Evolutionary conservation across 2,888 invertebrate genomes (phyloP).

Genomic region (Neoitamus cyanurus): DNA sequence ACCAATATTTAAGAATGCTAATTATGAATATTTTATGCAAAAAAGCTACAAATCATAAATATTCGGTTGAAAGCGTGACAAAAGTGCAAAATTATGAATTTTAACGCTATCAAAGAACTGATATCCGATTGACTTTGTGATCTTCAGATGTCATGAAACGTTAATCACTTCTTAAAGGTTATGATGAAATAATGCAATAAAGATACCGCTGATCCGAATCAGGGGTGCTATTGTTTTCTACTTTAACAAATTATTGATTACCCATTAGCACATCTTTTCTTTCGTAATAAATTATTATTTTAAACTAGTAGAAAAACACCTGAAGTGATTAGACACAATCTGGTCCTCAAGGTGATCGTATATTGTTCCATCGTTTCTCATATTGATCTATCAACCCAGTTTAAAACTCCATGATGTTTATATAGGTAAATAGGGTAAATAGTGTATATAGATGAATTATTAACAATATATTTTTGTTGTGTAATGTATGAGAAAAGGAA

Average conservation of each 20-base stretch:
- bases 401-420: no score
- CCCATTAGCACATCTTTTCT: not conserved
- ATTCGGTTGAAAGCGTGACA: not conserved
- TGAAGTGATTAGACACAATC: not conserved
- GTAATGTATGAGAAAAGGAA: no score
- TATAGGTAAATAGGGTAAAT: no score
- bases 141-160: not conserved
- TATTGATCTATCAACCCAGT: no score
- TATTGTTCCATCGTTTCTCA: no score
- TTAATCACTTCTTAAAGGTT: not conserved
- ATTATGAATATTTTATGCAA: not conserved
- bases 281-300: not conserved
- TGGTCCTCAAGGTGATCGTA: no score
- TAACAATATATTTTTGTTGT: no score
- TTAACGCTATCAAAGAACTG: not conserved
- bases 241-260: not conserved
- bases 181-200: not conserved
- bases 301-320: not conserved
- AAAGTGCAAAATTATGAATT: not conserved
- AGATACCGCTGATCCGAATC: not conserved
- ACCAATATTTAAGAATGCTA: not conserved
- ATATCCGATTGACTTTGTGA: not conserved
- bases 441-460: no score
- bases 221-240: not conserved
- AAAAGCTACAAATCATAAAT: not conserved